Evolutionary conservation across 2,888 invertebrate genomes (phyloP).

Genomic region (Zootermopsis nevadensis): DNA sequence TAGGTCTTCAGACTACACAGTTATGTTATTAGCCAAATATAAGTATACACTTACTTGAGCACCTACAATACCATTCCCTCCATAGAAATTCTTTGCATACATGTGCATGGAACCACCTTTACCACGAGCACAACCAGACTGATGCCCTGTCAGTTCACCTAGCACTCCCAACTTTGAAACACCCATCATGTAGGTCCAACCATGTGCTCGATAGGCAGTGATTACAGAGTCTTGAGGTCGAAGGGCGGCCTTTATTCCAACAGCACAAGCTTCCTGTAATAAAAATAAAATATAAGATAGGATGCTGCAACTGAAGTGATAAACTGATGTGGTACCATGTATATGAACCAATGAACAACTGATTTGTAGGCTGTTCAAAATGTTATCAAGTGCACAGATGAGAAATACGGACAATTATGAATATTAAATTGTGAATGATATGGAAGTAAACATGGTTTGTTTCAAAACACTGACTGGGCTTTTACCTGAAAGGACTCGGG

Average conservation of each 20-base stretch:
- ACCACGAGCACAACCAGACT: conserved; percentile 89
- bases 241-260: conserved; percentile 92
- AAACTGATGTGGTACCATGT: too few species aligned
- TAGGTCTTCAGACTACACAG: too few species aligned
- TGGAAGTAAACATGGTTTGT: too few species aligned
- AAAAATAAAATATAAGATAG: neutral
- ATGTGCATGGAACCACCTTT: conserved; percentile 99
- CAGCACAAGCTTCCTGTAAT: conserved; percentile 81
- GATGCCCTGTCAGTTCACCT: conserved; percentile 89
- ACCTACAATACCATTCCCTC: conserved; percentile 99
- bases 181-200: conserved; percentile 98
- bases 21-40: too few species aligned
- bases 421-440: too few species aligned
- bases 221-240: conserved; percentile 89
- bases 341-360: too few species aligned
- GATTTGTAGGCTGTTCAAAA: too few species aligned
- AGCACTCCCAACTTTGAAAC: conserved; percentile 81
- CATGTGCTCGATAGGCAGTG: conserved; percentile 97
- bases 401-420: too few species aligned
- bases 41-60: conserved; percentile 81
- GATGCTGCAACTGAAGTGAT: too few species aligned
- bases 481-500: too few species aligned
- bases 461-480: too few species aligned
- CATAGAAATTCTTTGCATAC: conserved; percentile 92
- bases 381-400: too few species aligned